These are phyloP conservation scores for Lycocorax pyrrhopterus DNA, from an alignment of 2,113 vertebrate species.

Conservation along the genomic window DNA sequence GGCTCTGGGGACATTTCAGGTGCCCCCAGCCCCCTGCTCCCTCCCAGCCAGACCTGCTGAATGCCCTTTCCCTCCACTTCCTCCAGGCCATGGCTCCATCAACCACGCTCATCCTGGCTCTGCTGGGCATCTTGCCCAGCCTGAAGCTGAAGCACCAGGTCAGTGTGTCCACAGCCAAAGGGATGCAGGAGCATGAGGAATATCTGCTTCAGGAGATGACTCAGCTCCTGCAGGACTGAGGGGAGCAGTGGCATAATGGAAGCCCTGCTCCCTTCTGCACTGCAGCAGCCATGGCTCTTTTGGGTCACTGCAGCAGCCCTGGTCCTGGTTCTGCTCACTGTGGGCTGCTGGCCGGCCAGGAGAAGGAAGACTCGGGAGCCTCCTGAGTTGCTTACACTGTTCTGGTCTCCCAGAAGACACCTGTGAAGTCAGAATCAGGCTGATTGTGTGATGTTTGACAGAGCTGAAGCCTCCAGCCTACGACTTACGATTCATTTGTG, in stretches of 20 bases:
- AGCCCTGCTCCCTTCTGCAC: no score
- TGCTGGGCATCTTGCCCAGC: neutral
- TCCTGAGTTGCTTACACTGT: neutral
- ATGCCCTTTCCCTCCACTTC: neutral
- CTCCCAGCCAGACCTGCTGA: neutral
- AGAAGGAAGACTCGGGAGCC: neutral
- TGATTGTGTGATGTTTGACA: neutral
- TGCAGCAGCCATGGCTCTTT: neutral
- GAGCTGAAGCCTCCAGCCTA: neutral
- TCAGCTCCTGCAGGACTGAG: neutral
- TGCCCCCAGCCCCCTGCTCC: neutral
- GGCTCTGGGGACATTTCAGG: neutral
- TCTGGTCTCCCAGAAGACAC: neutral
- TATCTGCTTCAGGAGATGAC: neutral
- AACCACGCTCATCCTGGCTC: neutral
- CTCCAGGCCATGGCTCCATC: no score
- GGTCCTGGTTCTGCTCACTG: accelerated
- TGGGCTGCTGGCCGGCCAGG: neutral
- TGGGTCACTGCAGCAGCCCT: neutral
- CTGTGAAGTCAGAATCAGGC: neutral
- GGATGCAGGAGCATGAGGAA: accelerated
- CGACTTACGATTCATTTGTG: neutral
- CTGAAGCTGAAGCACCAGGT: neutral
- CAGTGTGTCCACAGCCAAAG: no score
- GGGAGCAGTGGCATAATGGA: neutral